A percentile compares a stretch with the other conserved stretches of the same genome.
Evolutionary conservation across 1,140 invertebrate species (phyloP).

Genomic region (Scaptomyza montana): DNA sequence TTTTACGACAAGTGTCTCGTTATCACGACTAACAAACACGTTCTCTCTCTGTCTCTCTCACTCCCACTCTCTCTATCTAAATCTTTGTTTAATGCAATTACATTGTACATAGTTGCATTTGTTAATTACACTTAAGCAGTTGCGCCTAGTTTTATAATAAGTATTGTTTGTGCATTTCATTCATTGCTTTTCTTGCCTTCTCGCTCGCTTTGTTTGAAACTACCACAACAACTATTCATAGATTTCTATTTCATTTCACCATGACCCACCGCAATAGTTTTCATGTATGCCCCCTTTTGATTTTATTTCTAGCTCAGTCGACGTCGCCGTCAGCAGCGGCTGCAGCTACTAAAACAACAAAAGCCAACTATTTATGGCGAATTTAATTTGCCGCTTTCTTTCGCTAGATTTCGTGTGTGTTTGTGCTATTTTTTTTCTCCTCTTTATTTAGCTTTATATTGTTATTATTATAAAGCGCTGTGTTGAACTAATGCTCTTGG

Average conservation of each 20-base stretch:
- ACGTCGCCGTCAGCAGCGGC: constrained; percentile 21
- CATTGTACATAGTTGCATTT: constrained; percentile 43
- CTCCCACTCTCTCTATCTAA: background rate
- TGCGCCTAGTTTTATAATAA: constrained; percentile 33
- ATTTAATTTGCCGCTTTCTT: constrained; percentile 59
- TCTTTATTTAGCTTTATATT: constrained; percentile 53
- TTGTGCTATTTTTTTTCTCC: constrained; percentile 5
- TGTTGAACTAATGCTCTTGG: too few species aligned
- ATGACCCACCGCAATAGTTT: constrained; percentile 81
- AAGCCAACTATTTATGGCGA: constrained; percentile 75
- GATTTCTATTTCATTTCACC: constrained; percentile 81
- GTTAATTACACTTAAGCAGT: constrained; percentile 47
- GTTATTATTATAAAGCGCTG: constrained; percentile 3
- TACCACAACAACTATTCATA: constrained; percentile 67
- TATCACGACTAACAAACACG: constrained; percentile 7
- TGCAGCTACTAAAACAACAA: constrained; percentile 43
- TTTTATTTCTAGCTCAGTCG: constrained; percentile 11
- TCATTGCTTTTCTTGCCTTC: constrained; percentile 23
- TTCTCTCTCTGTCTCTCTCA: too few species aligned
- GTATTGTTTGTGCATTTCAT: constrained; percentile 38
- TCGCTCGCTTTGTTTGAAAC: constrained; percentile 11
- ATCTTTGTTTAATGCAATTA: constrained; percentile 6
- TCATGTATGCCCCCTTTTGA: constrained; percentile 62
- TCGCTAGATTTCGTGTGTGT: constrained; percentile 14
- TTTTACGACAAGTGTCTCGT: background rate